These are phyloP conservation scores for Spodoptera picta DNA, from an alignment of 2,888 invertebrate species.

Conservation along the genomic window DNA sequence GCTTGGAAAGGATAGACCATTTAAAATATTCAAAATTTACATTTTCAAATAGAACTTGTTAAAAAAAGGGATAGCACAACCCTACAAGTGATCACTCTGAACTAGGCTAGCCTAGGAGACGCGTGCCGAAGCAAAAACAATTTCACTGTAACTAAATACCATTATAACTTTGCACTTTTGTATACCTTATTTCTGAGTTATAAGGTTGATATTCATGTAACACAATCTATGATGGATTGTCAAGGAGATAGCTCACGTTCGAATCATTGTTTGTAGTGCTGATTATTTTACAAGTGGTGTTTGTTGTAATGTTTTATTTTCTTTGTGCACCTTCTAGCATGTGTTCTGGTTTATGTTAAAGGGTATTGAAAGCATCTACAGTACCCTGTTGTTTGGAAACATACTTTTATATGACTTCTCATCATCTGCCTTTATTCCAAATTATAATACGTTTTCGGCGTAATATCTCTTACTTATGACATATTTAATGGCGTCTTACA, in stretches of 20 bases:
- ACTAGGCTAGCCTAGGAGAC: conserved; percentile 72
- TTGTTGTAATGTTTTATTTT: conserved; percentile 57
- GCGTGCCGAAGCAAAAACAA: conserved; percentile 80
- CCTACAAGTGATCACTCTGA: conserved; percentile 67
- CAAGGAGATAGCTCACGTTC: conserved; percentile 74
- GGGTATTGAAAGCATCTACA: conserved; percentile 21
- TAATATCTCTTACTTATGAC: no score
- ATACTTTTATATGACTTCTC: no score
- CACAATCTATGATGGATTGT: conserved; percentile 29
- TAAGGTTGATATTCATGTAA: conserved; percentile 50
- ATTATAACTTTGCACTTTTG: conserved; percentile 46
- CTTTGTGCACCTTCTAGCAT: conserved; percentile 49
- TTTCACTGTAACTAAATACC: conserved; percentile 71
- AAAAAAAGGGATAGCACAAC: conserved; percentile 60
- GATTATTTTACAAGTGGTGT: conserved; percentile 74
- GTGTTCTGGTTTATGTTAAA: conserved; percentile 46
- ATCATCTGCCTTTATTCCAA: no score
- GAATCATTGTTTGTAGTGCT: conserved; percentile 78
- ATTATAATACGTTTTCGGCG: no score
- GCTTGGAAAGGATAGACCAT: no score
- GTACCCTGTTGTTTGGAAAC: background rate
- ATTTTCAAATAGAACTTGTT: no score
- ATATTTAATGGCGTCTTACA: no score
- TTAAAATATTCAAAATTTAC: no score
- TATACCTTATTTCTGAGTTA: conserved; percentile 18